phyloP scores from a whole-genome alignment of 2,113 vertebrate species.

The Meleagris gallopavo region DNA sequence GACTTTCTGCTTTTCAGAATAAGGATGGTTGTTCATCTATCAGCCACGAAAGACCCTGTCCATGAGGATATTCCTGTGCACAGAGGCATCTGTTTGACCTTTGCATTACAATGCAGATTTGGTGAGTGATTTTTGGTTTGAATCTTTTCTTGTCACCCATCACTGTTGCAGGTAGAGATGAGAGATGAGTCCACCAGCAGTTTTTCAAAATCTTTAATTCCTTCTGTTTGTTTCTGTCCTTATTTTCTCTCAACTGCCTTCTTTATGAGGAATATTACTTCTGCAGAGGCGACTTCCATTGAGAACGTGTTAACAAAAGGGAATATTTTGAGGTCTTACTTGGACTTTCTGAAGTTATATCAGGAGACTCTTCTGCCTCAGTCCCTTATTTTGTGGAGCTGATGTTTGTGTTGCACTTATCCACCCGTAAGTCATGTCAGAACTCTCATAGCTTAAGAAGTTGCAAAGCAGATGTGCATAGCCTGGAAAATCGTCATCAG shows the following conservation, averaged over 20 bases:
- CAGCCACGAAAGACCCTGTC: background rate
- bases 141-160: background rate
- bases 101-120: background rate
- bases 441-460: background rate
- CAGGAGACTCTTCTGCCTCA: background rate
- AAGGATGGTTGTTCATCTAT: conserved; percentile 21
- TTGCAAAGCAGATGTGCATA: background rate
- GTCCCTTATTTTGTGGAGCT: background rate
- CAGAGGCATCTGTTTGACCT: background rate
- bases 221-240: background rate
- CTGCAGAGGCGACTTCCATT: background rate
- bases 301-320: background rate
- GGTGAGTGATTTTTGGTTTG: conserved; percentile 11
- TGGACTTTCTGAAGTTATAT: background rate
- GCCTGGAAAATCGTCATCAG: background rate
- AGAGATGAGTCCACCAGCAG: background rate
- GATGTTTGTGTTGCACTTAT: background rate
- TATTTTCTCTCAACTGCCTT: background rate
- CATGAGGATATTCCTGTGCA: background rate
- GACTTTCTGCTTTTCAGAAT: conserved; percentile 14
- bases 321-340: background rate
- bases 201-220: background rate
- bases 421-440: rapidly evolving
- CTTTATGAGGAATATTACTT: background rate
- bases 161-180: background rate